Percentiles rank a stretch among this genome's conserved stretches.
Conservation (phyloP, 2,113 vertebrate species). For the Myrmecophaga tridactyla region DNA sequence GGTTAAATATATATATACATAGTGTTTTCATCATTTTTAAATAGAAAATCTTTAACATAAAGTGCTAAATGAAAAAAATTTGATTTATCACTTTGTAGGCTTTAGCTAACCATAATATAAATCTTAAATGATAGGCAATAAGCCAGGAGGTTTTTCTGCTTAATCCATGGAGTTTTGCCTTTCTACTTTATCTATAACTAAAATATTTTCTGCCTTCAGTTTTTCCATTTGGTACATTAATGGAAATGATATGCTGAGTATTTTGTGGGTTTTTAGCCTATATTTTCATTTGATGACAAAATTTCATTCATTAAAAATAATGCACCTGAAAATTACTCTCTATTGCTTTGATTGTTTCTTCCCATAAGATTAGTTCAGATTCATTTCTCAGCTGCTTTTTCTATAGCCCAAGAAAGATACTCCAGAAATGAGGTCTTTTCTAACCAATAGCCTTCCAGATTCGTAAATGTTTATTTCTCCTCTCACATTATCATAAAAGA, state of each 20-base stretch:
- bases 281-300: not conserved
- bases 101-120: not conserved
- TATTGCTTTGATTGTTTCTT: not conserved
- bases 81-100: not conserved
- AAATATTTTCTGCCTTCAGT: not conserved
- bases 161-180: not conserved
- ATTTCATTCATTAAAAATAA: not conserved
- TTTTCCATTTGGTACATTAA: not conserved
- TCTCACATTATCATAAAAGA: not conserved
- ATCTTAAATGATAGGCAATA: not conserved
- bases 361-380: not conserved
- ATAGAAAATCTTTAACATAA: constrained; percentile 14
- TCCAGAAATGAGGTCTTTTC: not conserved
- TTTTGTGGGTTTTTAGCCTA: not conserved
- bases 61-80: not conserved
- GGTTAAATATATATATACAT: not conserved
- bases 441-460: not conserved
- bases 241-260: not conserved
- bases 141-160: not conserved
- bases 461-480: not conserved
- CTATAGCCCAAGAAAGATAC: not conserved
- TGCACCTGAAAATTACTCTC: not conserved
- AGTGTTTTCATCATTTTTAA: not conserved
- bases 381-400: not conserved
- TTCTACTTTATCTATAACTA: not conserved